Conservation (phyloP, 2,113 vertebrate species). For the Oreochromis tanganicae region DNA sequence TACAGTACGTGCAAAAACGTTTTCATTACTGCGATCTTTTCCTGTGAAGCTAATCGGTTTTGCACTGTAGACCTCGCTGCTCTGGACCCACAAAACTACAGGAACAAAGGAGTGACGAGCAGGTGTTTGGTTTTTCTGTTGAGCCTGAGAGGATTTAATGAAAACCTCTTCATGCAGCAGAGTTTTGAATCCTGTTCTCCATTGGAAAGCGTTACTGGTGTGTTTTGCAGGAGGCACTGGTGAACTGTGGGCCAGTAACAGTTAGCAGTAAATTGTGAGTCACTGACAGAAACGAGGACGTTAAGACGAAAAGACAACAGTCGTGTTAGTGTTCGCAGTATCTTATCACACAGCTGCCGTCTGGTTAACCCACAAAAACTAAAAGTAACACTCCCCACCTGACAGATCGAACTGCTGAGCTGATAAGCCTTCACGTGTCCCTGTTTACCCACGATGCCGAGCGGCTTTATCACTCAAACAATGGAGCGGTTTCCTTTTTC, state of each 20-base stretch:
- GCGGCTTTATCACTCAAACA: neutral
- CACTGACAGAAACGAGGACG: neutral
- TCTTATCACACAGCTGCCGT: constrained; percentile 15
- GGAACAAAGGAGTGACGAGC: neutral
- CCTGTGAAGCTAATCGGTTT: neutral
- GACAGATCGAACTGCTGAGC: neutral
- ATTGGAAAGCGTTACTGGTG: neutral
- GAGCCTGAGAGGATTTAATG: neutral
- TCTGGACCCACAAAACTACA: neutral
- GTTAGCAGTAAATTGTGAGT: neutral
- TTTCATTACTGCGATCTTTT: rapidly evolving
- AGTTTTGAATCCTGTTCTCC: neutral
- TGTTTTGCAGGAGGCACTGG: neutral
- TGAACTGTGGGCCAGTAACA: neutral
- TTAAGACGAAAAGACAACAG: neutral
- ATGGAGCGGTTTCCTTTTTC: neutral
- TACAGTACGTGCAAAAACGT: neutral
- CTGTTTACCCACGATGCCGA: neutral
- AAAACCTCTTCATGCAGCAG: neutral
- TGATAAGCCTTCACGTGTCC: neutral
- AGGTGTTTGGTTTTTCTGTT: neutral
- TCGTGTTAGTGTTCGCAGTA: neutral
- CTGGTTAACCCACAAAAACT: neutral
- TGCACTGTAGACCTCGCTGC: rapidly evolving
- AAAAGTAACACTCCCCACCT: neutral